These are phyloP conservation scores for Pocota personata DNA, from an alignment of 2,888 invertebrate genomes.

Conservation along the genomic window DNA sequence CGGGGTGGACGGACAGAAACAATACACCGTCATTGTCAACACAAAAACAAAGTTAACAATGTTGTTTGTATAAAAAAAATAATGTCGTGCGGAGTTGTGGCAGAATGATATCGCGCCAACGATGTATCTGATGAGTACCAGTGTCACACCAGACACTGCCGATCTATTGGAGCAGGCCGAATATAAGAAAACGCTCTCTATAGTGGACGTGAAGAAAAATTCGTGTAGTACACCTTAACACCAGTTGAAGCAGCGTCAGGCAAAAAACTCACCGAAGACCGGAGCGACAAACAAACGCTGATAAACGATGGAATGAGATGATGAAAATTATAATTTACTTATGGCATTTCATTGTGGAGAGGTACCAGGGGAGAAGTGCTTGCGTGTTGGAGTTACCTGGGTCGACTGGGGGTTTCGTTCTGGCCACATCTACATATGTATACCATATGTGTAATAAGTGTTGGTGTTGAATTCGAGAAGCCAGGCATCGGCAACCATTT, in stretches of 20 bases:
- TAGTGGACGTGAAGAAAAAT: neutral
- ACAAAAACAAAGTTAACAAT: conserved; percentile 22
- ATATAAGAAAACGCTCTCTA: neutral
- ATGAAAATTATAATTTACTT: conserved; percentile 52
- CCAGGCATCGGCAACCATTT: conserved; percentile 36
- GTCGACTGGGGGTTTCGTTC: conserved; percentile 36
- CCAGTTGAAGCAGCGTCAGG: neutral
- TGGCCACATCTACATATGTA: neutral
- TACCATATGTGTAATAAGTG: neutral
- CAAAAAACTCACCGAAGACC: conserved; percentile 22
- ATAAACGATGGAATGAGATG: conserved; percentile 50
- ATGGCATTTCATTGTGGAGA: conserved; percentile 15
- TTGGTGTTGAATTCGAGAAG: conserved; percentile 14
- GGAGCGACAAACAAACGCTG: conserved; percentile 27
- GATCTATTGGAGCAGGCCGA: neutral
- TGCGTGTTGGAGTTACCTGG: conserved; percentile 52
- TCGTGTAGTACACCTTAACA: conserved; percentile 15
- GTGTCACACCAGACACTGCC: conserved; percentile 16
- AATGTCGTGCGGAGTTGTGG: conserved; percentile 5
- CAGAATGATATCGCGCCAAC: conserved; percentile 3
- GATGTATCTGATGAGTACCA: conserved; percentile 3
- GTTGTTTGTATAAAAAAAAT: conserved; percentile 19
- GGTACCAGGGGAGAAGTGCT: conserved; percentile 1
- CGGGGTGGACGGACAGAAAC: conserved; percentile 52
- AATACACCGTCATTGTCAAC: conserved; percentile 33